Conservation (phyloP, 2,888 invertebrate genomes). For the Octodonta nipae region DNA sequence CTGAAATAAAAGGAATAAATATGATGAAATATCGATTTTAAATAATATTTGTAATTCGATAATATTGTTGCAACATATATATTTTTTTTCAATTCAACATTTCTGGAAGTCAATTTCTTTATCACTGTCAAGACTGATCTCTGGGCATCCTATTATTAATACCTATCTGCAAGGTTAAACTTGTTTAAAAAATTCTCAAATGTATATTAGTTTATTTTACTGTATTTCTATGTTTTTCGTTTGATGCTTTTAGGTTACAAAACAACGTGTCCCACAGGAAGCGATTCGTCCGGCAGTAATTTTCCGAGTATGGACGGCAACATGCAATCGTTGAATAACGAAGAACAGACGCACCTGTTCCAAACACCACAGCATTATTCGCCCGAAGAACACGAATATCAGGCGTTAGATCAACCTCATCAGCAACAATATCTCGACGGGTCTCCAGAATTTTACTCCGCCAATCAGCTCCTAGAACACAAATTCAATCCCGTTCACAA, state of each 20-base stretch:
- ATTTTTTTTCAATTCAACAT: no score
- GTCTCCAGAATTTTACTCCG: slow-evolving; percentile 62
- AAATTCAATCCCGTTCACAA: slow-evolving; percentile 53
- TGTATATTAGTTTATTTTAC: no score
- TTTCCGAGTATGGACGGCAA: slow-evolving; percentile 37
- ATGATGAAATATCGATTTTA: no score
- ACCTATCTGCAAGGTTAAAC: no score
- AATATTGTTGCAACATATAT: no score
- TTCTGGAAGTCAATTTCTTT: no score
- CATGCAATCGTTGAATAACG: slow-evolving; percentile 36
- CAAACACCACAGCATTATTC: slow-evolving; percentile 35
- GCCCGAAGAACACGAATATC: slow-evolving; percentile 46
- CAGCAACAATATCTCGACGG: slow-evolving; percentile 52
- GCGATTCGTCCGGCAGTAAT: slow-evolving; percentile 44
- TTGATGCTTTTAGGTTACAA: slow-evolving; percentile 24
- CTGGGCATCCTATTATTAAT: no score
- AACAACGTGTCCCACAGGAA: slow-evolving; percentile 35
- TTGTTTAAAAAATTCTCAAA: no score
- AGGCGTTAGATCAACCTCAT: slow-evolving; percentile 38
- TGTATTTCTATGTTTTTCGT: slow-evolving; percentile 14
- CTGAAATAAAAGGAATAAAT: no score
- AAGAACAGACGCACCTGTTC: slow-evolving; percentile 20
- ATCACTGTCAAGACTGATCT: no score
- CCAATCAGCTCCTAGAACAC: slow-evolving; percentile 41
- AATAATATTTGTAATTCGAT: no score